phyloP scores from a whole-genome alignment of 2,113 vertebrate genomes.

The Nesoenas mayeri region DNA sequence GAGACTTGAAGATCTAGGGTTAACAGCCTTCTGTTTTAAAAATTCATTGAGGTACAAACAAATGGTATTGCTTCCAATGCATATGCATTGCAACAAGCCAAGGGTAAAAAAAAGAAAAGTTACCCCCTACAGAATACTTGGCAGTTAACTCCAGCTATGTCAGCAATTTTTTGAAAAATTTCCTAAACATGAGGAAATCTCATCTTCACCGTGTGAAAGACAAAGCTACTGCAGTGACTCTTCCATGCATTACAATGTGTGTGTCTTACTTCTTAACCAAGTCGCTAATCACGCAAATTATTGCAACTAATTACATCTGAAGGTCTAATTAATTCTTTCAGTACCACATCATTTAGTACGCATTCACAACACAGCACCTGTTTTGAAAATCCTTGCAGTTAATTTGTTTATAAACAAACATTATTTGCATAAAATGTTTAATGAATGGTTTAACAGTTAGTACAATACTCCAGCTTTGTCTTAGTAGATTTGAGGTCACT shows the following conservation, averaged over 20 bases:
- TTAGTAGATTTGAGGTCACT: conserved; percentile 81
- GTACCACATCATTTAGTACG: conserved; percentile 98
- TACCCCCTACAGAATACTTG: conserved; percentile 76
- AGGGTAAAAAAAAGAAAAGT: background rate
- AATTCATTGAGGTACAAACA: conserved; percentile 76
- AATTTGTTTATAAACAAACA: conserved; percentile 98
- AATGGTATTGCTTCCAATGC: conserved; percentile 58
- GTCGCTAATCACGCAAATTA: conserved; percentile 99
- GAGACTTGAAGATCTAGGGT: conserved; percentile 74
- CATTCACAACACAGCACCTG: conserved; percentile 98
- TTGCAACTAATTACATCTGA: conserved; percentile 99
- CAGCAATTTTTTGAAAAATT: conserved; percentile 90
- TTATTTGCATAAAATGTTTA: conserved; percentile 97
- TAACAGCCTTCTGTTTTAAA: conserved; percentile 76
- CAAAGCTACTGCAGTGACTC: conserved; percentile 79
- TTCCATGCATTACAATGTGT: conserved; percentile 85
- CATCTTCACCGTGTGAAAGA: conserved; percentile 76
- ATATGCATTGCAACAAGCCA: conserved; percentile 65
- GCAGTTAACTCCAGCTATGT: conserved; percentile 88
- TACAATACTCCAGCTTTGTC: conserved; percentile 82
- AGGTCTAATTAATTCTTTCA: conserved; percentile 99
- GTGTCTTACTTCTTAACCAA: conserved; percentile 96
- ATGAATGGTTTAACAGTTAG: conserved; percentile 88
- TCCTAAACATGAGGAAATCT: conserved; percentile 79
- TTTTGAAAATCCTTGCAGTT: conserved; percentile 96